Base-by-base conservation (phyloP, 2,113 vertebrate species). In the Clupea harengus region DNA sequence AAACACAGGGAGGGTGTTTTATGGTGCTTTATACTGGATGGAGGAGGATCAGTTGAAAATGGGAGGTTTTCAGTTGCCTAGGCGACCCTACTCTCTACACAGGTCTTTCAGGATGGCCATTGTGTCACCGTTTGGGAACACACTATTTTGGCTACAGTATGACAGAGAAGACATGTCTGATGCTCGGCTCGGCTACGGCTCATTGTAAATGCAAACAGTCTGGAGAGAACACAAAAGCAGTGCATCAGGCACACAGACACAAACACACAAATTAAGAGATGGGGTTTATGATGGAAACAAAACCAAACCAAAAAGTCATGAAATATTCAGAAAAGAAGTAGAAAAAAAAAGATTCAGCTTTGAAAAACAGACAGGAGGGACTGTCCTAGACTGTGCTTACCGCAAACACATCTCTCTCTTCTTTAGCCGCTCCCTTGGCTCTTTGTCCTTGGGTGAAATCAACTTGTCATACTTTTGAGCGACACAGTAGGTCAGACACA, bases 341-440 rank as follows among this genome's bases (percentile, higher is more conserved):
- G 52, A 83, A 81, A 83, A n/a, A 46, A 92, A 83, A 92, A 92
- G 25, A 2, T 39, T 78, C 11, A 78, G 11, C 72, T 39, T 78
- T 67, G n/a, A 46, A 32, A 85, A 84, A 84, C 85, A 88, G 83
- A 86, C 75, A 90, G 84, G 83, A 88, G 83, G 84, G 94, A 94
- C 93, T 92, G 93, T 90, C 93, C 94, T 95, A 93, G 93, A 94
- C 93, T 94, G 93, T 94, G 94, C 95, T 95, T 95, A 95, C 94
- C 94, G 92, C 92, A 91, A 94, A 94, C 92, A 94, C 92, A 92
- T 91, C 93, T 94, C 94, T 94, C 92, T 93, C 93, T 93, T 94
- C 93, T 93, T 72, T 87, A 92, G 90, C 91, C 87, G 93, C 92
- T 90, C 92, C 93, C 91, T 92, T 92, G 91, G 92, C 89, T 90